Base-by-base conservation (phyloP, 2,113 vertebrate genomes). In the Urocitellus parryii region DNA sequence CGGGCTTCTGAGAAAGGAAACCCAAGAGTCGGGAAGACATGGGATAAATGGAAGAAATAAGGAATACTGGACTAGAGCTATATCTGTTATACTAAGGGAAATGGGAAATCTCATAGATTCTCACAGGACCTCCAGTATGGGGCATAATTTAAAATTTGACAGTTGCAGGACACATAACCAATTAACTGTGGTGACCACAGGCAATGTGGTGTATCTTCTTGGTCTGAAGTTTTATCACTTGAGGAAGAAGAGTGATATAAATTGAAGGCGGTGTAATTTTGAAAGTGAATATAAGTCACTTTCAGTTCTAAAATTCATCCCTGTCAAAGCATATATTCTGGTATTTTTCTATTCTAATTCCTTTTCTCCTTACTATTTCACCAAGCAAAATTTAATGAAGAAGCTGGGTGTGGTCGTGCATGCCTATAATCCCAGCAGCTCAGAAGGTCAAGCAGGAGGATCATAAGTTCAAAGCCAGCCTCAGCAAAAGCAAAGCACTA, bases 261-360 rank as follows among this genome's bases (percentile, higher is more conserved):
- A 90, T 67, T 83, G 74, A 92, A 29, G n/a, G 37, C 48, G 18
- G 27, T 29, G 8, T 37, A 87, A 87, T 39, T 86, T 20, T 37
- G 34, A 11, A 72, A 39, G n/a, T 92, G n/a, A 89, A 32, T 42
- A 25, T 45, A 88, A 72, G 37, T 81, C 16, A 67, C 61, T 86
- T 92, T 61, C 34, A 53, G 27, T 73, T 84, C 86, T 91, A 91
- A 88, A 94, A 88, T 85, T 39, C 25, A 95, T 77, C 79, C n/a
- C 56, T 56, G 51, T 77, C 74, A 65, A 86, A 90, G 13, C 53
- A 89, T 17, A 3, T 73, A 48, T 92, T 94, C 76, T 70, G n/a
- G 20, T 70, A 81, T 42, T 92, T 77, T 91, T 81, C 65, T 85
- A 37, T 20, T 89, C 67, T 65, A 91, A 53, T 91, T 85, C 91